A percentile compares a stretch with the other conserved stretches of the same genome.
These are phyloP conservation scores for Herminia tarsipennalis DNA, from an alignment of 2,888 invertebrate species.

Conservation along the genomic window DNA sequence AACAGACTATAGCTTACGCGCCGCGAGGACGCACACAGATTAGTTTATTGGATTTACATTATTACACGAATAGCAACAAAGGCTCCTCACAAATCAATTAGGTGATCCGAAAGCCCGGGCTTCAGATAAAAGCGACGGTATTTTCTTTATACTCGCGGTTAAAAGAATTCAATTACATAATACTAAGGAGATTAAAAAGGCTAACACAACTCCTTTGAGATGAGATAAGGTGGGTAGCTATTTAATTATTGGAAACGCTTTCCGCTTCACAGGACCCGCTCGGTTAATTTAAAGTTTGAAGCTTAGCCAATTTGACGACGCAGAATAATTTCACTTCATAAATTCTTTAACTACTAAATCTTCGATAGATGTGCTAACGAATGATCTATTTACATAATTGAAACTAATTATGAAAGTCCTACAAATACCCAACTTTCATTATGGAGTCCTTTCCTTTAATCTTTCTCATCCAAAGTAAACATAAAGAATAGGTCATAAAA, in stretches of 20 bases:
- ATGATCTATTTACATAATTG: conserved; percentile 19
- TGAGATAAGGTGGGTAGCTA: conserved; percentile 68
- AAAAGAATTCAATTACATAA: conserved; percentile 83
- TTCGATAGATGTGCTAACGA: conserved; percentile 27
- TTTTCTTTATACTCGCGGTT: conserved; percentile 78
- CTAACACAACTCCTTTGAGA: conserved; percentile 76
- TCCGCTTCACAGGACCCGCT: conserved; percentile 47
- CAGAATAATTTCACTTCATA: conserved; percentile 50
- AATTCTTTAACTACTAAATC: conserved; percentile 43
- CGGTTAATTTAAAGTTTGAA: conserved; percentile 55
- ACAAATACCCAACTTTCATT: background rate
- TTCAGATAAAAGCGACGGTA: conserved; percentile 73
- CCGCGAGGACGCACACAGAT: conserved; percentile 18
- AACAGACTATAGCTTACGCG: conserved; percentile 27
- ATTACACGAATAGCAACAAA: conserved; percentile 60
- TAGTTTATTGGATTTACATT: conserved; percentile 46
- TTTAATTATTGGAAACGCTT: conserved; percentile 71
- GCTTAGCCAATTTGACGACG: conserved; percentile 45
- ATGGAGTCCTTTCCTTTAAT: conserved; percentile 5
- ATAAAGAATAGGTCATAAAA: conserved; percentile 12
- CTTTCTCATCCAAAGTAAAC: conserved; percentile 1
- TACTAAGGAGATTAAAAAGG: conserved; percentile 79
- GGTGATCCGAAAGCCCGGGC: conserved; percentile 68
- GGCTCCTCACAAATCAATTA: conserved; percentile 71
- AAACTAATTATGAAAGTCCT: too few species aligned